A percentile compares a stretch with the other conserved stretches of the same genome.
phyloP scores from a whole-genome alignment of 2,113 vertebrate genomes.

The Merops nubicus region DNA sequence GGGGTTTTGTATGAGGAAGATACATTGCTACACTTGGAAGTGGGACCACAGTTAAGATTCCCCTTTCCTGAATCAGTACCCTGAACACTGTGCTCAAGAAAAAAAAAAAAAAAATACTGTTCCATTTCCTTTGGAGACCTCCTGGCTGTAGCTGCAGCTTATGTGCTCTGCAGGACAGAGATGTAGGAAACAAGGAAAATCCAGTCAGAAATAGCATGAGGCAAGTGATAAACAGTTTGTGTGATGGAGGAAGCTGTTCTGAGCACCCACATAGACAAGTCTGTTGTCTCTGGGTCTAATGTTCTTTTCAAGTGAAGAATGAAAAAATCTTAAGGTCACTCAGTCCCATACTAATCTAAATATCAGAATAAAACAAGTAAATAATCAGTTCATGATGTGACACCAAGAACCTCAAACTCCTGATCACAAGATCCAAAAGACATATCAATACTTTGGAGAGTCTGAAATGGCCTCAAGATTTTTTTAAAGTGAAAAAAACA shows the following conservation, averaged over 20 bases:
- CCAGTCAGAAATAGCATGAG: background rate
- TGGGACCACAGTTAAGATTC: background rate
- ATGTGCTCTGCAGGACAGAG: background rate
- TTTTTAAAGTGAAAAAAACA: background rate
- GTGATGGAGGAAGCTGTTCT: background rate
- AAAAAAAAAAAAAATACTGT: background rate
- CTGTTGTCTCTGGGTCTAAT: background rate
- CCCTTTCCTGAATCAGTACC: background rate
- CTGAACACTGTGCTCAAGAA: background rate
- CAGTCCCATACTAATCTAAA: background rate
- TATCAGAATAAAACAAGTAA: background rate
- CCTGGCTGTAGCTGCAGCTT: background rate
- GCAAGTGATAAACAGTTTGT: background rate
- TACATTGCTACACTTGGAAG: background rate
- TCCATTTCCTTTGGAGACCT: fast-evolving
- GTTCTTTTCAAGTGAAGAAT: background rate
- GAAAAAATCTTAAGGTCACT: background rate
- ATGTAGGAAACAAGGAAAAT: background rate
- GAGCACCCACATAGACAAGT: background rate
- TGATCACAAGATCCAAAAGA: background rate
- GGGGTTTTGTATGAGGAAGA: background rate
- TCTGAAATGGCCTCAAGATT: background rate
- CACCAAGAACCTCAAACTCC: background rate
- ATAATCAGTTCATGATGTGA: background rate
- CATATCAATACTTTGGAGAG: background rate